These are phyloP conservation scores for Carduelis carduelis DNA, from an alignment of 2,797 vertebrate genomes.

Conservation along the genomic window DNA sequence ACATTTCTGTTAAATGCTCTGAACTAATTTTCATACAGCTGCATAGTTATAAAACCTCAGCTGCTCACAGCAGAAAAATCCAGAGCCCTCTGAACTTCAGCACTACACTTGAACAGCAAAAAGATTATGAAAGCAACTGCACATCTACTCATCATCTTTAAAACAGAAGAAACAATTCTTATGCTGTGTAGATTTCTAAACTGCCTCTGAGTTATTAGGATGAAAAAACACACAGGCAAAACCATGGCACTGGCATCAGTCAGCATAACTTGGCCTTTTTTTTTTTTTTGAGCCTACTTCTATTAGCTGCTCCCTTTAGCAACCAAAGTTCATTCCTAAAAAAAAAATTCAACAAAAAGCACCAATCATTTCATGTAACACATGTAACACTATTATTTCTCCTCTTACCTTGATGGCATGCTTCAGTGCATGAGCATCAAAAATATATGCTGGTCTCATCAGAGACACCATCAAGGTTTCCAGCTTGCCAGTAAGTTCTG, in stretches of 20 bases:
- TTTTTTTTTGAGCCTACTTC: neutral
- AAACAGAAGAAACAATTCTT: neutral
- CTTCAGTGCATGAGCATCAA: conserved; percentile 86
- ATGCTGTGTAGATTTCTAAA: neutral
- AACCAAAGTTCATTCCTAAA: neutral
- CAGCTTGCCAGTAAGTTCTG: conserved; percentile 90
- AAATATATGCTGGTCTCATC: conserved; percentile 83
- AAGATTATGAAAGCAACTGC: neutral
- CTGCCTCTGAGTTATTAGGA: neutral
- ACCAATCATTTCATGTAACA: neutral
- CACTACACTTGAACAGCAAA: neutral
- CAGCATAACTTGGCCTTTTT: neutral
- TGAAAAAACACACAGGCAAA: neutral
- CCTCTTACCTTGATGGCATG: conserved; percentile 92
- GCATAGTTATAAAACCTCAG: neutral
- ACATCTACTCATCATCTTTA: neutral
- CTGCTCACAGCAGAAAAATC: neutral
- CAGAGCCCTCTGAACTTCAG: neutral
- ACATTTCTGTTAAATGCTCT: neutral
- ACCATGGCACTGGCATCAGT: neutral
- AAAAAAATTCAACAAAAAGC: neutral
- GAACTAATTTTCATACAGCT: neutral
- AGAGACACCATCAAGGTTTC: conserved; percentile 88
- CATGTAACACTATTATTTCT: neutral
- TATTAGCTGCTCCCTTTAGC: neutral